Base-by-base conservation (phyloP, 2,888 invertebrate genomes). In the Chymomyza amoena region DNA sequence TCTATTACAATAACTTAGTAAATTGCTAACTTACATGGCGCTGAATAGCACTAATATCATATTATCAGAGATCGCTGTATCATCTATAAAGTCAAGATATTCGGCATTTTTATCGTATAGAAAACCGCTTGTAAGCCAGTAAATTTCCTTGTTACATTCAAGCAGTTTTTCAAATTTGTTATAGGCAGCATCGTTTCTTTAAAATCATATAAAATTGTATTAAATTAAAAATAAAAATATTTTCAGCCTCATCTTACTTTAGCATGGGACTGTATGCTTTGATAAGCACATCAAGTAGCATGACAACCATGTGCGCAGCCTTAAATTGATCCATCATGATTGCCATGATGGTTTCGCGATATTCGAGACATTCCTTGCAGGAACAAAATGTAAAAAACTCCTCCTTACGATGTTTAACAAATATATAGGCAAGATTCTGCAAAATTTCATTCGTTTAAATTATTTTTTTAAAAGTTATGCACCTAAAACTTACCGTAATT, bases 261-360 rank as follows among this genome's bases (percentile, higher is more conserved):
- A 91, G 73, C 86, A 91, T 90, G 64, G 91, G 91, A 57, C 90
- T 89, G 73, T 91, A 91, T 16, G 89, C 90, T 73, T 91, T 91
- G 65, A 87, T 89, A 15, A 91, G 82, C 28, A 89, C 90, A 72
- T 90, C 89, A 54, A 90, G 84, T 51, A 91, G 75, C 89, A 91
- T 90, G 45, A 90, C 89, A 63, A 91, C 91, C 85, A 91, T 90
- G 78, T 90, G 89, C 57, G 91, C 89, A 73, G 91, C 90, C 76
- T 90, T 91, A 76, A 91, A 90, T 76, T 91, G 91, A 77, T 91
- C 91, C 78, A 90, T 90, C 89, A 91, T 90, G 61, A 91, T 82
- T 65, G 89, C 89, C 70, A 91, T 85, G 62, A 91, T 90, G 64
- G 90, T 86, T 83, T 91, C 91, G 52, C 91, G 90, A 81, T 91